Evolutionary conservation across 2,113 vertebrate species (phyloP), one percentile per base, ranked within the genome.

Genomic region (Pipra filicauda): DNA sequence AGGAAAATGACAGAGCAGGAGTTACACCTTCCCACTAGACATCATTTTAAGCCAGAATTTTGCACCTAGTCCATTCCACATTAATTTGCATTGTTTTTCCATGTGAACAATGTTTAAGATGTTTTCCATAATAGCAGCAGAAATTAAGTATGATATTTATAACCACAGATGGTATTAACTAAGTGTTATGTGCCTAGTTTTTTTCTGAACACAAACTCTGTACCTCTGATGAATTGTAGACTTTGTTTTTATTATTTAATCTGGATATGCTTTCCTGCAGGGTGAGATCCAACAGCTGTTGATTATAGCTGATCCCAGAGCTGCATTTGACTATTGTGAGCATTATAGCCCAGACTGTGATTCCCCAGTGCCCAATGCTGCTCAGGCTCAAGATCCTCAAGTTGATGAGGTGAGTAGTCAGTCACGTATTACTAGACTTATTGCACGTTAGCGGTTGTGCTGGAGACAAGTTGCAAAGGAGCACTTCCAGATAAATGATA

Each of bases 291-390:
- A 99, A 96, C 99, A 99, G 91, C 97, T 99, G 77, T 92, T 99
- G 97, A 99, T 99, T 74, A 97, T 98, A 61, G 97, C 97, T 18
- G 99, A 99, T 96, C 98, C 99, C 62, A 99, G 98, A 97, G 99
- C 99, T 58, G 99, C 99, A 0, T 99, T 99, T 72, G 99, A 99
- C 97, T 99, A 99, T 97, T 99, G 99, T 97, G 99, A 99, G 96
- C 99, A 99, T 95, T 99, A 99, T 86, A 99, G 98, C 95, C 99
- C 99, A 5, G 99, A 99, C 98, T 99, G 99, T 97, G 98, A 99
- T 91, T 98, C 98, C 33, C 98, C 99, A 23, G 98, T 98, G 59
- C 95, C 98, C 41, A 97, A 98, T 62, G 96, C 98, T 58, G 98
- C 99, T 55, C 99, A 99, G 93, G 99, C 99, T 75, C 99, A 99